These are phyloP conservation scores for Caloenas nicobarica DNA, from an alignment of 2,113 vertebrate genomes.

Conservation along the genomic window DNA sequence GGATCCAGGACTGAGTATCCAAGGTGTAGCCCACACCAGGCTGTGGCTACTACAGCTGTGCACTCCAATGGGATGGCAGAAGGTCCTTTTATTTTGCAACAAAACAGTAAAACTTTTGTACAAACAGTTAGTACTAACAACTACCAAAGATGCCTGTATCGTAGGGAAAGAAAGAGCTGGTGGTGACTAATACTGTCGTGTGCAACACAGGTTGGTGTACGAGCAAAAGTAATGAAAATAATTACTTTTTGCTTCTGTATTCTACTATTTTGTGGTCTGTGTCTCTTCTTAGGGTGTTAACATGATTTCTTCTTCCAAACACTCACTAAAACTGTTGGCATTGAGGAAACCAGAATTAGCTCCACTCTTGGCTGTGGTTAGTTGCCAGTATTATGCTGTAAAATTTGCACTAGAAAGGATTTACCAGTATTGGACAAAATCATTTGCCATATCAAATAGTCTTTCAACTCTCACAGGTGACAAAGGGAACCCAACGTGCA, in stretches of 20 bases:
- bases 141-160: slow-evolving; percentile 36
- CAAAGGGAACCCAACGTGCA: background rate
- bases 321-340: background rate
- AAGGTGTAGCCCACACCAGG: background rate
- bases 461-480: background rate
- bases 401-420: background rate
- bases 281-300: background rate
- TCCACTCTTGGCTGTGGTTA: background rate
- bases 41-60: slow-evolving; percentile 4
- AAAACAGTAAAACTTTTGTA: background rate
- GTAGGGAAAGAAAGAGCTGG: background rate
- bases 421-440: background rate
- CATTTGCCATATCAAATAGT: background rate
- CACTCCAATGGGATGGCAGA: background rate
- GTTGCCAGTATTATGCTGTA: background rate
- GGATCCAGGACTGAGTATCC: background rate
- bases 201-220: slow-evolving; percentile 42
- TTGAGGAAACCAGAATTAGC: background rate
- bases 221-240: slow-evolving; percentile 48
- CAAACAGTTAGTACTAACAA: background rate
- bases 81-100: slow-evolving; percentile 16
- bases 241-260: slow-evolving; percentile 30
- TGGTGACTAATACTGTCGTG: background rate
- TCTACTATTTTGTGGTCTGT: background rate
- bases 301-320: background rate